Evolutionary conservation across 2,113 vertebrate species (phyloP), one percentile per base, ranked within the genome.

Genomic region (Porphyrio hochstetteri): DNA sequence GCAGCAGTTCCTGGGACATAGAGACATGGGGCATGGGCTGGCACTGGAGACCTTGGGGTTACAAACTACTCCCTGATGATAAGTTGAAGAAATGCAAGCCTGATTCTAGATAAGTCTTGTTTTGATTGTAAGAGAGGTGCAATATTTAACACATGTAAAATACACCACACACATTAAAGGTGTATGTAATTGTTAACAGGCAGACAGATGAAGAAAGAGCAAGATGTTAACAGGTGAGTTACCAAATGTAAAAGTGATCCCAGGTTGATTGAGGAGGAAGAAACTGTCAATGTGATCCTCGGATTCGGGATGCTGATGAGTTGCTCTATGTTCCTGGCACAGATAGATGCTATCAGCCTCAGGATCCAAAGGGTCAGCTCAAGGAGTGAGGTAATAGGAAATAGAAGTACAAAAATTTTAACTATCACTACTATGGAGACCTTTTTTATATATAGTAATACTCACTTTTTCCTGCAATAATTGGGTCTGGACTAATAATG

Each of bases 201-300:
- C 25, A 29, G 15, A 9, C 25, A 29, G 15, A 9, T 35, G 29
- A 83, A 65, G 29, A 79, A 48, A 46, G 11, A n/a, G 31, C 27
- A 61, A 78, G 46, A 36, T 59, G 16, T 67, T 63, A 10, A 46
- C 16, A n/a, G 35, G 11, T 35, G 31, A 35, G 11, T 76, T 86
- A 35, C 0, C 19, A 63, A 57, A 31, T 2, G 1, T 33, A 13
- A 38, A 79, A 68, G 5, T 16, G 14, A 76, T 67, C 12, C 15
- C 25, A 14, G 8, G 25, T 33, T 0, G 4, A 3, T 82, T 7
- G 46, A 35, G 24, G 55, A 52, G 33, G 16, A 59, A 40, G 25
- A 55, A 79, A 50, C 35, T 4, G 3, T 70, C 40, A 21, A 2
- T 0, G 5, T 72, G 1, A 0, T 19, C 11, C 7, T 31, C 0